Base-by-base conservation (phyloP, 2,797 vertebrate genomes). In the Linurgus olivaceus region DNA sequence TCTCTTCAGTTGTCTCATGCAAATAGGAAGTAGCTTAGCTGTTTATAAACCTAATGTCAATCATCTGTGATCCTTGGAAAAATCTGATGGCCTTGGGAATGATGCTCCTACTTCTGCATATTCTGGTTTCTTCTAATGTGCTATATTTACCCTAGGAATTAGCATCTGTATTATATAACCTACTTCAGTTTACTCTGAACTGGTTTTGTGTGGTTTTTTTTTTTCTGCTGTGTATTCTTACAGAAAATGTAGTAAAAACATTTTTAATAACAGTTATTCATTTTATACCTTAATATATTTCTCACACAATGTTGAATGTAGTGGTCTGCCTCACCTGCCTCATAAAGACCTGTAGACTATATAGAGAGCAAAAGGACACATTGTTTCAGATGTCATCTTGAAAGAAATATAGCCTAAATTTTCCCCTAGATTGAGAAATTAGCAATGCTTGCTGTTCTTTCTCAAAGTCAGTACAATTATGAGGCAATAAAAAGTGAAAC, bases 271-370 rank as follows among this genome's bases (percentile, higher is more conserved):
- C 18, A 48, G 14, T 77, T 74, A 25, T 29, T 18, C 7, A 11
- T 90, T 87, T 62, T 93, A 20, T 58, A 78, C 33, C 42, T 93
- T 38, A 85, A 79, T 93, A 31, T 87, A 52, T 83, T 92, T 85
- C 38, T 62, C 65, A 59, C 67, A 68, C 45, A 10, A 73, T 61
- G 44, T 87, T 62, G 42, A 77, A 76, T 71, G 70, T 37, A 67
- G 24, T 75, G 81, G 20, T 13, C 58, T 93, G 47, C 66, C 80
- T 75, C 63, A 78, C 31, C 67, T 93, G 45, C 65, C 79, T 76
- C 65, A 79, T 31, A 63, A 81, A 78, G 37, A 61, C 38, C 18
- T 55, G 12, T 62, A 63, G 44, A 48, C 62, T 86, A 62, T 79
- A 24, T 86, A n/a, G 47, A 8, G 19, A 59, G 13, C 74, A 75